Evolutionary conservation across 2,888 invertebrate genomes (phyloP).

Genomic region (Eudasyphora cyanicolor): DNA sequence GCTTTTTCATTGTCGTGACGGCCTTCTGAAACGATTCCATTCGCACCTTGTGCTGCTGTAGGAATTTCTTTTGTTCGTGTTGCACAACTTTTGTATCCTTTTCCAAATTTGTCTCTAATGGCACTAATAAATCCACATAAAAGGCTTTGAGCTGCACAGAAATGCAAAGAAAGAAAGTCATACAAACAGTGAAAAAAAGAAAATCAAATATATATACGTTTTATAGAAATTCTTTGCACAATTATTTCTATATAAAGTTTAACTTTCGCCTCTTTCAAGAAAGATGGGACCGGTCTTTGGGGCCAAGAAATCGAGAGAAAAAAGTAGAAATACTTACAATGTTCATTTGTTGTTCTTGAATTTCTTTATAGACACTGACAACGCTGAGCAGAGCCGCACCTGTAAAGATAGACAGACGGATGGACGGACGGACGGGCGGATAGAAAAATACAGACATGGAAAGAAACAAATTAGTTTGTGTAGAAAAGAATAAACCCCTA

Average conservation of each 20-base stretch:
- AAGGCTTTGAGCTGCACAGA: slow-evolving; percentile 92
- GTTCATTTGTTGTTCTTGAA: slow-evolving; percentile 96
- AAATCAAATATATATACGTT: neutral
- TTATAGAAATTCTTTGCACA: neutral
- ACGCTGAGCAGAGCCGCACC: slow-evolving; percentile 95
- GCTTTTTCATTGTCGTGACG: slow-evolving; percentile 94
- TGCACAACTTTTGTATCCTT: slow-evolving; percentile 93
- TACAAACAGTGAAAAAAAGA: slow-evolving; percentile 9
- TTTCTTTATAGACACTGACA: slow-evolving; percentile 95
- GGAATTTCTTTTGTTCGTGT: slow-evolving; percentile 95
- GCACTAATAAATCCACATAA: slow-evolving; percentile 95
- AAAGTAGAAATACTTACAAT: slow-evolving; percentile 86
- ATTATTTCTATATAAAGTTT: neutral
- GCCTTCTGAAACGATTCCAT: slow-evolving; percentile 95
- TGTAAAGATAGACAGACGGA: slow-evolving; percentile 78
- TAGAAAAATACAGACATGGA: neutral
- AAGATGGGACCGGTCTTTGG: neutral
- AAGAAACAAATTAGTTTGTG: neutral
- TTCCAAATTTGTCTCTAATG: slow-evolving; percentile 95
- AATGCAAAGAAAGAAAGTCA: slow-evolving; percentile 79
- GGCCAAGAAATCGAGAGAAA: neutral
- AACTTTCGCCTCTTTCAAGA: neutral
- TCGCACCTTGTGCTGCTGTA: slow-evolving; percentile 95
- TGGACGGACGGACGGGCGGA: no score
- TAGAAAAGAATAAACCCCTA: neutral